Base-by-base conservation (phyloP, 2,888 invertebrate species). In the Mythimna albipuncta region DNA sequence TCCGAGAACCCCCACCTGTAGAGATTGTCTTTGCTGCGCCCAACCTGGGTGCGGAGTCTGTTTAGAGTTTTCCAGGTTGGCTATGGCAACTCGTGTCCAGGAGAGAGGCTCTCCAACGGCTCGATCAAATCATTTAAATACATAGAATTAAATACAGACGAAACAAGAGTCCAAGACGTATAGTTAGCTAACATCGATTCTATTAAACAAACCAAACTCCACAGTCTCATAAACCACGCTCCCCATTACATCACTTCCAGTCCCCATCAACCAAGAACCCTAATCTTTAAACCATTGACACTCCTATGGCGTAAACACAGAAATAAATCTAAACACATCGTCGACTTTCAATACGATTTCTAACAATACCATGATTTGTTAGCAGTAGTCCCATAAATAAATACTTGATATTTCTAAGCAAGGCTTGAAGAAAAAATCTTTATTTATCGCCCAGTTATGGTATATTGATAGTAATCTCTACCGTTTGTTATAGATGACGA, bases 301-400 rank as follows among this genome's bases (percentile, higher is more conserved):
- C 58, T 67, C 76, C 67, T 52, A 41, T 76, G 2, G 4, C 41
- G 67, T 67, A 87, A 81, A 79, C 84, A 82, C 75, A 82, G 58
- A 84, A 88, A 93, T 95, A 94, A 94, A 95, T 94, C 92, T 91
- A 83, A 88, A 90, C 93, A 94, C 93, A 83, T 94, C 93, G 90
- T 90, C 91, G 90, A 85, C 87, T 91, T 82, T 88, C 91, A 91
- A 93, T 91, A 90, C 90, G 84, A 84, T 77, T 82, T 91, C 91
- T 93, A 94, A 80, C 83, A 81, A 91, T 90, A 88, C 89, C 79
- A 93, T 95, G 95, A 95, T 95, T 95, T 95, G 95, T 95, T 93
- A 87, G 89, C 85, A 88, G 77, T 88, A 81, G 75, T 85, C 88
- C 89, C 90, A 93, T 95, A 94, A 94, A 94, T 93, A 93, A 94